phyloP scores from a whole-genome alignment of 2,888 invertebrate genomes.

The Siphlonurus alternatus region DNA sequence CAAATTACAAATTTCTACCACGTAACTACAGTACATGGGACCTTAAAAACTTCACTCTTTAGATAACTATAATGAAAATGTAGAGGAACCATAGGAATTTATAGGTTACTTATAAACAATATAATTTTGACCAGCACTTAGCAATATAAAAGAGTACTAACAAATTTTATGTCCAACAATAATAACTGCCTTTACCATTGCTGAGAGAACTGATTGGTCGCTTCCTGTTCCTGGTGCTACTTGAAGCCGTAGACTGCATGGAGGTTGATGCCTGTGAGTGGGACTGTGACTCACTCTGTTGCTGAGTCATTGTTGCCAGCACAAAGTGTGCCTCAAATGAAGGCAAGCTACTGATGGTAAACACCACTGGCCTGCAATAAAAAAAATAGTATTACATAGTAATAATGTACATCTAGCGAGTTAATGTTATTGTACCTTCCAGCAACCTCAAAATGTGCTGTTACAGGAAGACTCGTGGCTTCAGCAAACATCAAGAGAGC shows the following conservation, averaged over 20 bases:
- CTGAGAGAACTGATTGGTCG: background rate
- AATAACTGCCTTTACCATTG: too few species aligned
- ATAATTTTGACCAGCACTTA: too few species aligned
- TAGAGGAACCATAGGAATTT: too few species aligned
- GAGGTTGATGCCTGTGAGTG: background rate
- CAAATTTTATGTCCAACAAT: too few species aligned
- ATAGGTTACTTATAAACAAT: too few species aligned
- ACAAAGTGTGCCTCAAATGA: slow-evolving; percentile 67
- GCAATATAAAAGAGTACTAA: too few species aligned
- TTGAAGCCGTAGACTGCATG: background rate
- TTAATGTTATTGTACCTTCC: slow-evolving; percentile 38
- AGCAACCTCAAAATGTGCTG: slow-evolving; percentile 54
- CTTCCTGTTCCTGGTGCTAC: background rate
- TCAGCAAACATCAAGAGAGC: slow-evolving; percentile 69
- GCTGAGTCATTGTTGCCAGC: slow-evolving; percentile 51
- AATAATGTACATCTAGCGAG: background rate
- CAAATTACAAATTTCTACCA: too few species aligned
- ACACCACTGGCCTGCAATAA: slow-evolving; percentile 47
- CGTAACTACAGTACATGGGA: too few species aligned
- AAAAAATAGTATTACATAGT: slow-evolving; percentile 6
- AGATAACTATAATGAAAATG: too few species aligned
- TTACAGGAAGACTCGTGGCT: slow-evolving; percentile 45
- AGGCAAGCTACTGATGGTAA: slow-evolving; percentile 50
- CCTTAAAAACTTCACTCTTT: too few species aligned
- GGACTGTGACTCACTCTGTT: background rate